A percentile compares a stretch with the other conserved stretches of the same genome.
Evolutionary conservation across 2,113 vertebrate genomes (phyloP).

Genomic region (Turnix velox): DNA sequence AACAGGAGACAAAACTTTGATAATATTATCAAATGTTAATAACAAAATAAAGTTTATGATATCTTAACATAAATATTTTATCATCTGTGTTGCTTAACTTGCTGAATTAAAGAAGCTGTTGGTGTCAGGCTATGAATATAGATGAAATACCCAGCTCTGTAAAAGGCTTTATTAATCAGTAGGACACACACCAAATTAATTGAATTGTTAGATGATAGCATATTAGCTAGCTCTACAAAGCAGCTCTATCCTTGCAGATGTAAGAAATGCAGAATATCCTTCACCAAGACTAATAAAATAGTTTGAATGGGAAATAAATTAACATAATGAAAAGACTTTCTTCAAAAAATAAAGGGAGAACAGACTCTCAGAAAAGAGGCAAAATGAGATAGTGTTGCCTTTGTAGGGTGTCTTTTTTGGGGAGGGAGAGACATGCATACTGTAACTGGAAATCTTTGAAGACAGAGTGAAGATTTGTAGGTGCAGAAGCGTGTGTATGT

Average conservation of each 20-base stretch:
- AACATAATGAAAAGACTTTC: not conserved
- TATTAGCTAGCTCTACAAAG: not conserved
- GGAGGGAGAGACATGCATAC: too few species aligned
- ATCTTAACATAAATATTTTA: conserved; percentile 25
- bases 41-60: not conserved
- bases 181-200: conserved; percentile 13
- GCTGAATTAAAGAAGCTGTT: not conserved
- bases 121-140: not conserved
- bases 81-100: not conserved
- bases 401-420: not conserved
- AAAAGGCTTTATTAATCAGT: not conserved
- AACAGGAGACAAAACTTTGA: not conserved
- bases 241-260: not conserved
- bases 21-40: not conserved
- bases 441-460: not conserved
- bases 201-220: not conserved
- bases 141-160: not conserved
- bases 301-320: not conserved
- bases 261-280: not conserved
- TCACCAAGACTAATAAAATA: not conserved
- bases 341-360: not conserved
- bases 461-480: too few species aligned
- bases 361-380: not conserved
- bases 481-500: accelerated
- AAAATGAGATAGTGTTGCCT: not conserved